A percentile compares a stretch with the other conserved stretches of the same genome.
Conservation (phyloP, 2,888 invertebrate species). For the Aleiodes leptofemur region DNA sequence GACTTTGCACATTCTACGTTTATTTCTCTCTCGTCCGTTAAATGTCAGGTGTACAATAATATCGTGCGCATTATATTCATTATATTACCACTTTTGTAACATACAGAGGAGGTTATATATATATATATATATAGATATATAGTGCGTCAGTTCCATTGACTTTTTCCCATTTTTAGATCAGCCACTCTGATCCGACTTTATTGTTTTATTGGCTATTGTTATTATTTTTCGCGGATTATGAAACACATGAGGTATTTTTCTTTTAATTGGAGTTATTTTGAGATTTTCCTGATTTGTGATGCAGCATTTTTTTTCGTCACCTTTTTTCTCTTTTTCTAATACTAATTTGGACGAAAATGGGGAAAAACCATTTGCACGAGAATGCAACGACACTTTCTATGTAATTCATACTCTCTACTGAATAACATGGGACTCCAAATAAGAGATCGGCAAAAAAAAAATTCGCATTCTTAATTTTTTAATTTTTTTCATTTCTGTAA, state of each 20-base stretch:
- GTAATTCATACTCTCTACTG: conserved; percentile 23
- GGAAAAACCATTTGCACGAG: not conserved
- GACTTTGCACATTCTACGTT: conserved; percentile 35
- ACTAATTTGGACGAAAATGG: not conserved
- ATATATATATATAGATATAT: too few relatives aligned
- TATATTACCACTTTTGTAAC: conserved; percentile 54
- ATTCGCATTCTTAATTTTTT: too few relatives aligned
- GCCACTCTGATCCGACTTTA: too few relatives aligned
- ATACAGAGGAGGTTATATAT: too few relatives aligned
- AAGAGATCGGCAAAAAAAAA: too few relatives aligned
- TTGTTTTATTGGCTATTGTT: too few relatives aligned
- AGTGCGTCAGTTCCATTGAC: conserved; percentile 46
- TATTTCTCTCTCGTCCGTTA: conserved; percentile 29
- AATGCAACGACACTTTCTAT: conserved; percentile 29
- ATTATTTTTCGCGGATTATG: not conserved
- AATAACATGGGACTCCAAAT: not conserved
- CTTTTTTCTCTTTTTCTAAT: not conserved
- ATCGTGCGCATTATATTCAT: conserved; percentile 50
- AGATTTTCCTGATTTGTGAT: not conserved
- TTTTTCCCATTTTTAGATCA: conserved; percentile 33
- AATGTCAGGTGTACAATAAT: conserved; percentile 45
- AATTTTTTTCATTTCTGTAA: too few relatives aligned
- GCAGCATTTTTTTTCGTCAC: not conserved
- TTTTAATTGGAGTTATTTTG: not conserved
- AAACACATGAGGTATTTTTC: not conserved